Base-by-base conservation (phyloP, 1,140 invertebrate species). In the Drosophila repletoides region DNA sequence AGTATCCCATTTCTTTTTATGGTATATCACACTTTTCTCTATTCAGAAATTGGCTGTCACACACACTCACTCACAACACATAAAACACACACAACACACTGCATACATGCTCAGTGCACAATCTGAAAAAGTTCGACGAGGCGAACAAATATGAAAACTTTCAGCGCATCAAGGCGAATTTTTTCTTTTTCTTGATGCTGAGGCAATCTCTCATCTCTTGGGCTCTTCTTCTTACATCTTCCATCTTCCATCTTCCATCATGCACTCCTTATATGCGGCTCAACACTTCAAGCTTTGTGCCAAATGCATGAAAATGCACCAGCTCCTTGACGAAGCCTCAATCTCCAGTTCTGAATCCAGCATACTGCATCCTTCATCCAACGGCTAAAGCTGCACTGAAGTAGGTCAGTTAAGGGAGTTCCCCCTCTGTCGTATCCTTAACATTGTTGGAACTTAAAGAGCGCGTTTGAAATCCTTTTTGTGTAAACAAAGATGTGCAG, bases 301-400 rank as follows among this genome's bases (percentile, higher is more conserved):
- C 79, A 83, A 77, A 83, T 83, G 79, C 79, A 83, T 83, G 72
- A 83, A 77, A 83, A 84, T 83, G 74, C 79, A n/a, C n/a, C n/a
- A 66, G 72, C 63, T 81, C 56, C 76, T 81, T 76, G 72, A 81
- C 68, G 67, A 60, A 66, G 31, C 64, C 64, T 61, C 73, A 83
- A 73, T 73, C 14, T n/a, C 10, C 43, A 28, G 33, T 17, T 38
- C 5, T 21, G 21, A 10, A 41, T 31, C 6, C 40, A 17, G 43
- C 31, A 9, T 43, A 24, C 19, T 52, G 36, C 29, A 41, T 66
- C 56, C 22, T 29, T 22, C 38, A 14, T 14, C 10, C 12, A 4
- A 14, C 12, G 73, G 48, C 64, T 49, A 26, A 53, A 68, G 55
- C 55, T n/a, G n/a, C 52, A 24, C 38, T 60, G 59, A 83, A 84